These are phyloP conservation scores for Sternarchorhynchus goeldii DNA, from an alignment of 2,797 vertebrate genomes.

Conservation along the genomic window DNA sequence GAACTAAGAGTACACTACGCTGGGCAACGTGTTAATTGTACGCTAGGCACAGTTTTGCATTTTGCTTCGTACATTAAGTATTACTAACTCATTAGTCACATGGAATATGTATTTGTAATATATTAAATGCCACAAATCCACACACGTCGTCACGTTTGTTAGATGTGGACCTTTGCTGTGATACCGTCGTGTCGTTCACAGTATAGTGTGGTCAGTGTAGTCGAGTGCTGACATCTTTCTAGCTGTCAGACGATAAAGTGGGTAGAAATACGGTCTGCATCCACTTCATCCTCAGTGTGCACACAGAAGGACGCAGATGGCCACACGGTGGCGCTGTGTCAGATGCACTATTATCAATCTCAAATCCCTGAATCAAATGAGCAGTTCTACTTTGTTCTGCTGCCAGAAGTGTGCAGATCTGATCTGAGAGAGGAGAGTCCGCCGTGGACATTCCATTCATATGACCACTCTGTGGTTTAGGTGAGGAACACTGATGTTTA, in stretches of 20 bases:
- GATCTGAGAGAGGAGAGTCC: constrained; percentile 40
- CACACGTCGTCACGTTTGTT: no score
- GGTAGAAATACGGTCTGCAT: not conserved
- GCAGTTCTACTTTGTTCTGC: constrained; percentile 13
- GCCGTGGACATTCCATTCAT: constrained; percentile 36
- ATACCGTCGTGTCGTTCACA: not conserved
- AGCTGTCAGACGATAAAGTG: not conserved
- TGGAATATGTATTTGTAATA: no score
- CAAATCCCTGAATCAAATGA: not conserved
- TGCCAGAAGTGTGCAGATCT: constrained; percentile 30
- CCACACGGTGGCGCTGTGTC: not conserved
- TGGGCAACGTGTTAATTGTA: no score
- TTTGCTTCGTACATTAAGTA: no score
- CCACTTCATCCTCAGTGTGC: not conserved
- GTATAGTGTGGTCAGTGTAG: not conserved
- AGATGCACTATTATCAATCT: not conserved
- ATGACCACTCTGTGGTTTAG: constrained; percentile 17
- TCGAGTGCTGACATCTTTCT: constrained; percentile 1
- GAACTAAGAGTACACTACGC: no score
- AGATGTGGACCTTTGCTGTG: not conserved
- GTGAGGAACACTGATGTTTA: constrained; percentile 8
- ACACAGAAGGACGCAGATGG: not conserved
- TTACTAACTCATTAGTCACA: no score
- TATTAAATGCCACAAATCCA: no score
- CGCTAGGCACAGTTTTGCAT: no score